Conservation (phyloP, 2,113 vertebrate genomes). For the Saccopteryx bilineata region DNA sequence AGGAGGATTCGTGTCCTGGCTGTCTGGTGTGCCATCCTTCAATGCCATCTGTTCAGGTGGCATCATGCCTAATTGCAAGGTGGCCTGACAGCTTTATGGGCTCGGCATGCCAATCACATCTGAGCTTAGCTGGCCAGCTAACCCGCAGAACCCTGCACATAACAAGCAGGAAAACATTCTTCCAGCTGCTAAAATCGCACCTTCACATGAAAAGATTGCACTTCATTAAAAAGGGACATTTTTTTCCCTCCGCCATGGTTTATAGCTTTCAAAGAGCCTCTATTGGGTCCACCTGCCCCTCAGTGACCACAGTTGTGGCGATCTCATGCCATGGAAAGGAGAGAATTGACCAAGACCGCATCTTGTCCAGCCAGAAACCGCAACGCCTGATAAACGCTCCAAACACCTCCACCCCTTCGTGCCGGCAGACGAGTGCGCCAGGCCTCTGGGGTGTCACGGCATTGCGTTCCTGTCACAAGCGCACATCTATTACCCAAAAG, state of each 20-base stretch:
- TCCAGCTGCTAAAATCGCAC: slow-evolving; percentile 36
- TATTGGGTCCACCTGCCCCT: neutral
- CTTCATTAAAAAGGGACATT: slow-evolving; percentile 57
- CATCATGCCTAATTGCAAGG: slow-evolving; percentile 80
- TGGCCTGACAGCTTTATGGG: slow-evolving; percentile 79
- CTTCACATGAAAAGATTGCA: slow-evolving; percentile 32
- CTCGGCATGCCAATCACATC: slow-evolving; percentile 64
- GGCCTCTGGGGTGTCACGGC: slow-evolving; percentile 37
- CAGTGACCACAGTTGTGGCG: neutral
- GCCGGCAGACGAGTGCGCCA: neutral
- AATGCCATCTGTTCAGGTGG: slow-evolving; percentile 84
- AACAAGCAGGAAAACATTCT: slow-evolving; percentile 29
- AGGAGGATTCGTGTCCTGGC: slow-evolving; percentile 66
- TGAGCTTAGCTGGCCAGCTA: slow-evolving; percentile 44
- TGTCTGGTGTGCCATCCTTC: slow-evolving; percentile 78
- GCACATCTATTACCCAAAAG: slow-evolving; percentile 72
- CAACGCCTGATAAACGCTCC: slow-evolving; percentile 47
- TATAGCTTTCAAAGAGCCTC: neutral
- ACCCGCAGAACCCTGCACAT: slow-evolving; percentile 60
- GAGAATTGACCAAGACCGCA: neutral
- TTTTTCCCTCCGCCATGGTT: slow-evolving; percentile 51
- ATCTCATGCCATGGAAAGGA: neutral
- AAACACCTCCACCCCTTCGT: neutral
- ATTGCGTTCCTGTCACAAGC: slow-evolving; percentile 65
- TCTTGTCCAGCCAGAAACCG: neutral